phyloP scores from a whole-genome alignment of 2,888 invertebrate genomes.

The Theretra japonica region DNA sequence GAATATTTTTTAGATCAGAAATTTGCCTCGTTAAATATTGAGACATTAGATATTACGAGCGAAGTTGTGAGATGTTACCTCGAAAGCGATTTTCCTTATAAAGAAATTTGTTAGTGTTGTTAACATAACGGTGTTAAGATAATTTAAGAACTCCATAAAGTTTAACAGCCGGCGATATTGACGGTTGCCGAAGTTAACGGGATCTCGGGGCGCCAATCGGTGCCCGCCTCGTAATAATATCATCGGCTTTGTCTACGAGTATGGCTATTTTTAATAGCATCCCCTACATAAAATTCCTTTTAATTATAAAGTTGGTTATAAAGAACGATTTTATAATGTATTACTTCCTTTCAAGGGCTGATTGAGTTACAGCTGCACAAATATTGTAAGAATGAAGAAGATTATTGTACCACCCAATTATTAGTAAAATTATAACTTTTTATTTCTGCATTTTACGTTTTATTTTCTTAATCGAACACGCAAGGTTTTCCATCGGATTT shows the following conservation, averaged over 20 bases:
- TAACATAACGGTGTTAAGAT: conserved; percentile 74
- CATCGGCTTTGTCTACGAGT: conserved; percentile 65
- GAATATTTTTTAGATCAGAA: conserved; percentile 41
- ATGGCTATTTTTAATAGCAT: conserved; percentile 58
- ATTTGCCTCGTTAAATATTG: conserved; percentile 55
- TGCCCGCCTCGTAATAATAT: conserved; percentile 64
- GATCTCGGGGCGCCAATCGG: conserved; percentile 62
- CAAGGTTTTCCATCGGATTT: too few relatives aligned
- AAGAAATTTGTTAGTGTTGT: conserved; percentile 74
- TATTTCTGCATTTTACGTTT: too few relatives aligned
- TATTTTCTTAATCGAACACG: too few relatives aligned
- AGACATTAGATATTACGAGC: conserved; percentile 62
- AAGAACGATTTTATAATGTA: not conserved
- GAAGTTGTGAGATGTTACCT: conserved; percentile 55
- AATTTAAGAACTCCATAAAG: conserved; percentile 76
- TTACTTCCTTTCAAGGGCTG: not conserved
- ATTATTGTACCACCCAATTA: too few relatives aligned
- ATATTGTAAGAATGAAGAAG: not conserved
- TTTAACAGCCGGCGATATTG: conserved; percentile 73
- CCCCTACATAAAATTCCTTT: conserved; percentile 43
- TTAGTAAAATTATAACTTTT: too few relatives aligned
- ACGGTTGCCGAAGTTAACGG: conserved; percentile 71
- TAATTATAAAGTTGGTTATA: conserved; percentile 11
- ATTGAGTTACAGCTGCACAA: not conserved
- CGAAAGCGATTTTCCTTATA: conserved; percentile 64